Evolutionary conservation across 2,888 invertebrate genomes (phyloP).

Genomic region (Sinotaia quadrata): DNA sequence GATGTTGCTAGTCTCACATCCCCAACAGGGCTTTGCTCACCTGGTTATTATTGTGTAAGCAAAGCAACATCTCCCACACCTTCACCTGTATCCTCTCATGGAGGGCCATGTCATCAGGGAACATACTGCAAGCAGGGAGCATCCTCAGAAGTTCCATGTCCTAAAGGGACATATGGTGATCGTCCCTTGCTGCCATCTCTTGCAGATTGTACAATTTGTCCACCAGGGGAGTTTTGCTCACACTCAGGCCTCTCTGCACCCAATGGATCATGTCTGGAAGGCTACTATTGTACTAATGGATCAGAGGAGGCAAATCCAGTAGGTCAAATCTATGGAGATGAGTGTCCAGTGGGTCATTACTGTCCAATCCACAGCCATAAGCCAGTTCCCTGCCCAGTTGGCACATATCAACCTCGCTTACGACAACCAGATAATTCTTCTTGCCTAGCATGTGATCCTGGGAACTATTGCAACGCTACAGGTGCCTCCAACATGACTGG

Average conservation of each 20-base stretch:
- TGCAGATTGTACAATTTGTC: slow-evolving; percentile 64
- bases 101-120: slow-evolving; percentile 65
- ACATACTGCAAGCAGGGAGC: slow-evolving; percentile 63
- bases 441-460: slow-evolving; percentile 65
- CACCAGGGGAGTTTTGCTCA: slow-evolving; percentile 67
- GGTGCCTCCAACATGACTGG: slow-evolving; percentile 57
- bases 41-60: slow-evolving; percentile 66
- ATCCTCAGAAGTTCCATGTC: slow-evolving; percentile 57
- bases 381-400: slow-evolving; percentile 63
- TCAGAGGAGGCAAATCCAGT: slow-evolving; percentile 62
- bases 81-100: slow-evolving; percentile 40
- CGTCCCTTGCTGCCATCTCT: slow-evolving; percentile 56
- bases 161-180: slow-evolving; percentile 67
- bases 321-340: slow-evolving; percentile 62
- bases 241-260: slow-evolving; percentile 57
- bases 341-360: slow-evolving; percentile 66
- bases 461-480: slow-evolving; percentile 63
- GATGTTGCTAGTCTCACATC: slow-evolving; percentile 62
- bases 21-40: slow-evolving; percentile 62
- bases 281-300: slow-evolving; percentile 65
- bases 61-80: slow-evolving; percentile 57
- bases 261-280: slow-evolving; percentile 63
- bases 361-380: slow-evolving; percentile 62
- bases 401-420: slow-evolving; percentile 64
- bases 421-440: slow-evolving; percentile 51